These are phyloP conservation scores for Protosalanx chinensis DNA, from an alignment of 2,797 vertebrate genomes.

Conservation along the genomic window DNA sequence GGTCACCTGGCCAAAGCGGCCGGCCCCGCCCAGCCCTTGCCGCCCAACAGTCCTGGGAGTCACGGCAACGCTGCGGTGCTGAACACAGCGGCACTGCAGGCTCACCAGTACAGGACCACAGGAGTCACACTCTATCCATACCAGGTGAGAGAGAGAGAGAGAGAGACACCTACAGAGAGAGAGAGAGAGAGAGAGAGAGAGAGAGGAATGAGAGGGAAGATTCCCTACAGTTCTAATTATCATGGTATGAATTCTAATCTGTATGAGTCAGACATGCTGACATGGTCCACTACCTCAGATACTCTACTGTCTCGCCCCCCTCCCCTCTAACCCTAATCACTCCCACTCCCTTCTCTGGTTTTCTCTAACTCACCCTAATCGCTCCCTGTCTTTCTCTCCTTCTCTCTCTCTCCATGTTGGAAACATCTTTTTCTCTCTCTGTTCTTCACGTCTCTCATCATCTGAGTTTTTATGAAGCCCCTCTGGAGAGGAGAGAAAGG, in stretches of 20 bases:
- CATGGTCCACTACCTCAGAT: not conserved
- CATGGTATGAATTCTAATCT: too few species aligned
- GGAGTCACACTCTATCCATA: slow-evolving; percentile 94
- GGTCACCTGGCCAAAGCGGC: slow-evolving; percentile 79
- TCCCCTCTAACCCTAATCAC: slow-evolving; percentile 4
- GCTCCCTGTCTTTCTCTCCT: slow-evolving; percentile 24
- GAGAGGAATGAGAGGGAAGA: not conserved
- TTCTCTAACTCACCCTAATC: slow-evolving; percentile 38
- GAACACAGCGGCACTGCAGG: slow-evolving; percentile 81
- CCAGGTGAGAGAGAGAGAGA: slow-evolving; percentile 73
- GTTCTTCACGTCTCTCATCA: too few species aligned
- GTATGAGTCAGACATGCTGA: too few species aligned
- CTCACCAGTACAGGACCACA: slow-evolving; percentile 85
- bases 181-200: not conserved
- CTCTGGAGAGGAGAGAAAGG: slow-evolving; percentile 22
- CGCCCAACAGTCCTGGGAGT: slow-evolving; percentile 74
- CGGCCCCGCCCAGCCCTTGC: slow-evolving; percentile 64
- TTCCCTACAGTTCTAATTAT: too few species aligned
- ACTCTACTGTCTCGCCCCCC: not conserved
- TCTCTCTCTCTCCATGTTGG: slow-evolving; percentile 24
- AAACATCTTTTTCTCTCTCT: slow-evolving; percentile 5
- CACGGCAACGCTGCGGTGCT: slow-evolving; percentile 79
- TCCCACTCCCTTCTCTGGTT: slow-evolving; percentile 5
- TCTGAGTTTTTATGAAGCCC: slow-evolving; percentile 10
- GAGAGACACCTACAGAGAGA: slow-evolving; percentile 31